These are phyloP conservation scores for Myrmophylax atrothorax DNA, from an alignment of 2,113 vertebrate genomes.

Conservation along the genomic window DNA sequence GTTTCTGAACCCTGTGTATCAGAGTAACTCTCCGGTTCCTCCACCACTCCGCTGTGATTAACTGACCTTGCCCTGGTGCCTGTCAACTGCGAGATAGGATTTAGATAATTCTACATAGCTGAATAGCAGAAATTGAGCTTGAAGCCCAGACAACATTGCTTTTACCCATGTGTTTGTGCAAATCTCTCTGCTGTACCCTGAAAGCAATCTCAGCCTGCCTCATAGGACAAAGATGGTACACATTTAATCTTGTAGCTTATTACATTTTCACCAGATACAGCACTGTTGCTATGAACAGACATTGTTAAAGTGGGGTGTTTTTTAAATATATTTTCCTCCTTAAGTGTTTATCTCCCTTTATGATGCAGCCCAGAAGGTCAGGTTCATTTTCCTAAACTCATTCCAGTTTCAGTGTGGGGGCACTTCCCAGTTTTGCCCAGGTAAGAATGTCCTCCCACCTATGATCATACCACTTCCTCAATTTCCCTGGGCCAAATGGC, in stretches of 20 bases:
- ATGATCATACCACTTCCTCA: not conserved
- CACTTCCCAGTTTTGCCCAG: not conserved
- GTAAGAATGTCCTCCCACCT: not conserved
- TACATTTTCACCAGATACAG: not conserved
- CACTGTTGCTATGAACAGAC: not conserved
- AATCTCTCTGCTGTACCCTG: not conserved
- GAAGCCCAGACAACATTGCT: slow-evolving; percentile 7
- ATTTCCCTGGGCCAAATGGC: not conserved
- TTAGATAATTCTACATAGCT: slow-evolving; percentile 20
- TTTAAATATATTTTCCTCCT: not conserved
- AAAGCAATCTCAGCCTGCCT: slow-evolving; percentile 28
- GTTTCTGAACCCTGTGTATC: not conserved
- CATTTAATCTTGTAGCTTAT: slow-evolving; percentile 29
- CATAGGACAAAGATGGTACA: not conserved
- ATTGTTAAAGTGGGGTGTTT: not conserved
- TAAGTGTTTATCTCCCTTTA: not conserved
- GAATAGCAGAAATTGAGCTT: slow-evolving; percentile 18
- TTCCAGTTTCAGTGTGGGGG: not conserved
- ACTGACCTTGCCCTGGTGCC: slow-evolving; percentile 21
- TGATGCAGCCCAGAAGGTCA: not conserved
- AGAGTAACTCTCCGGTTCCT: not conserved
- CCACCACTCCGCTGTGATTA: not conserved
- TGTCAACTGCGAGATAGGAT: not conserved
- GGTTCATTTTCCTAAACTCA: not conserved
- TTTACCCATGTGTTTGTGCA: not conserved